phyloP scores from a whole-genome alignment of 2,113 vertebrate species.

The Ageneiosus marmoratus region DNA sequence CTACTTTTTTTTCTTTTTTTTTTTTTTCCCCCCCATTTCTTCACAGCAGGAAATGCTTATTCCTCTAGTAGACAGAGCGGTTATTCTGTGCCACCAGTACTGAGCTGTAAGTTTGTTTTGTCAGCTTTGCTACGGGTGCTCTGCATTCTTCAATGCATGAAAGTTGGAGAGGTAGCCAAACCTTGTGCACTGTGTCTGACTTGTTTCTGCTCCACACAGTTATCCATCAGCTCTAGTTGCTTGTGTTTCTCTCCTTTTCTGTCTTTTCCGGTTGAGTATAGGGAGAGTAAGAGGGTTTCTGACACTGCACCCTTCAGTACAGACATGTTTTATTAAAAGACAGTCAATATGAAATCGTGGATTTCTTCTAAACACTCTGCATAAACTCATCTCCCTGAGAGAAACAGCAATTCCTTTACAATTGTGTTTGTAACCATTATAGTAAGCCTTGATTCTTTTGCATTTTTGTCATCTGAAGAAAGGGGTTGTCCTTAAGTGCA shows the following conservation, averaged over 20 bases:
- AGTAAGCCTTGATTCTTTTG: slow-evolving; percentile 38
- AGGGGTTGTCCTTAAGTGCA: slow-evolving; percentile 52
- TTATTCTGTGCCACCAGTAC: slow-evolving; percentile 78
- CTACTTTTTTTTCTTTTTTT: slow-evolving; percentile 48
- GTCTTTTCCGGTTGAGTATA: background rate
- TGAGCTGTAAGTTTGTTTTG: slow-evolving; percentile 78
- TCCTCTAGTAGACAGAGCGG: slow-evolving; percentile 77
- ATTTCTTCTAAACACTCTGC: slow-evolving; percentile 62
- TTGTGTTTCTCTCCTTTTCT: slow-evolving; percentile 24
- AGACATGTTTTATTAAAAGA: no score
- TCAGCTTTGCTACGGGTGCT: slow-evolving; percentile 73
- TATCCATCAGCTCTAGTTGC: slow-evolving; percentile 17
- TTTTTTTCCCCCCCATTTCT: slow-evolving; percentile 60
- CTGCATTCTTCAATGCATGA: slow-evolving; percentile 75
- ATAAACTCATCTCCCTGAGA: slow-evolving; percentile 63
- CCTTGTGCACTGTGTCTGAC: slow-evolving; percentile 21
- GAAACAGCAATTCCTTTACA: slow-evolving; percentile 61
- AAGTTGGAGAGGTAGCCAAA: slow-evolving; percentile 35
- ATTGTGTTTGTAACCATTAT: slow-evolving; percentile 60
- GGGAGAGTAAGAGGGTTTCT: background rate
- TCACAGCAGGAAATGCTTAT: slow-evolving; percentile 79
- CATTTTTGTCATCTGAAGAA: background rate
- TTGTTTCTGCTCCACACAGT: slow-evolving; percentile 15
- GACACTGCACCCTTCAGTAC: background rate
- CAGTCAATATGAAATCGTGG: slow-evolving; percentile 50